phyloP scores from a whole-genome alignment of 2,888 invertebrate genomes.

The Hyalella azteca region DNA sequence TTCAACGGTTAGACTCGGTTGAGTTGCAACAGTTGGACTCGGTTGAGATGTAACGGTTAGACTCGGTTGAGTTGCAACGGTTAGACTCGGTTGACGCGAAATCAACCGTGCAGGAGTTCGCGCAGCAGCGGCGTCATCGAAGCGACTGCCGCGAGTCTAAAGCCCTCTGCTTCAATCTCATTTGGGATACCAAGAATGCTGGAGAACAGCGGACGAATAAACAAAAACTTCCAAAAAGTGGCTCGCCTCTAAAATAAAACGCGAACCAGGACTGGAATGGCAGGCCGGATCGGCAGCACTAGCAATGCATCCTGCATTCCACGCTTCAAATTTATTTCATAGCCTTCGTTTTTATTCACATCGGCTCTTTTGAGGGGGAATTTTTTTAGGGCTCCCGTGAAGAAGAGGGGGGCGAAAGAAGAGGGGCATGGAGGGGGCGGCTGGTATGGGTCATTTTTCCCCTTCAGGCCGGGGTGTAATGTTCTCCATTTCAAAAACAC shows the following conservation, averaged over 20 bases:
- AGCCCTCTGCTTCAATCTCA: constrained; percentile 35
- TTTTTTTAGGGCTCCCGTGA: constrained; percentile 4
- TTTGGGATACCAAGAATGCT: constrained; percentile 34
- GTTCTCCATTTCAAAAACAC: constrained; percentile 36
- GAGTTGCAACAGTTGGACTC: too few species aligned
- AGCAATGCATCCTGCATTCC: constrained; percentile 20
- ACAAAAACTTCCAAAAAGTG: constrained; percentile 17
- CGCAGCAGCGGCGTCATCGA: neutral
- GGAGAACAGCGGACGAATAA: constrained; percentile 30
- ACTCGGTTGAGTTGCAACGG: too few species aligned
- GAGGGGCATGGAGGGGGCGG: neutral
- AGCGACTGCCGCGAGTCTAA: neutral
- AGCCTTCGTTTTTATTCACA: constrained; percentile 30
- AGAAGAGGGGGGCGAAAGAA: neutral
- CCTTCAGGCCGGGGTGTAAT: constrained; percentile 32
- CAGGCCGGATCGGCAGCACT: neutral
- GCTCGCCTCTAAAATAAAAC: constrained; percentile 7
- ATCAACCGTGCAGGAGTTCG: too few species aligned
- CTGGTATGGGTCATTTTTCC: constrained; percentile 16
- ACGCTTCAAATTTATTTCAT: constrained; percentile 37
- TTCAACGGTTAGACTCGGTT: too few species aligned
- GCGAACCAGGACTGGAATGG: neutral
- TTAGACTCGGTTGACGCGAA: too few species aligned
- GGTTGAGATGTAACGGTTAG: too few species aligned
- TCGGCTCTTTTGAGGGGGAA: constrained; percentile 13